These are phyloP conservation scores for Patella pellucida DNA, from an alignment of 2,888 invertebrate species.

Conservation along the genomic window DNA sequence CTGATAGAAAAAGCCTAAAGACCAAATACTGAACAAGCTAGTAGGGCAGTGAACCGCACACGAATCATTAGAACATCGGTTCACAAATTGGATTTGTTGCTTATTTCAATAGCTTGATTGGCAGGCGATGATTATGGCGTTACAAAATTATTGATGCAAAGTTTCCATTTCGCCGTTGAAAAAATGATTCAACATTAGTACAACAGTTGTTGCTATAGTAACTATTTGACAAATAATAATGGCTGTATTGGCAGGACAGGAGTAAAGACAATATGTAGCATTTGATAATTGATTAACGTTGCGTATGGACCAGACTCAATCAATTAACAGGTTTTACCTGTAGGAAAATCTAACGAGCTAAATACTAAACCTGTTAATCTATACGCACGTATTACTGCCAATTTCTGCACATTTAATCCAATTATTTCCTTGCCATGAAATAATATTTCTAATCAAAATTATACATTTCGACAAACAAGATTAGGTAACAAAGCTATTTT, in stretches of 20 bases:
- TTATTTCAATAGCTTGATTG: conserved; percentile 2
- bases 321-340: too few relatives aligned
- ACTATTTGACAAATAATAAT: conserved; percentile 9
- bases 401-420: too few relatives aligned
- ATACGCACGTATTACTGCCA: too few relatives aligned
- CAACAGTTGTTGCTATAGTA: conserved; percentile 1
- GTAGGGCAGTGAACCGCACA: neutral
- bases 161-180: neutral
- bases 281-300: conserved; percentile 1
- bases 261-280: neutral
- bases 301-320: too few relatives aligned
- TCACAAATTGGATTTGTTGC: conserved; percentile 9
- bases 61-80: neutral
- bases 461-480: too few relatives aligned
- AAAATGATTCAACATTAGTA: neutral
- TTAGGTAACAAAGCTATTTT: too few relatives aligned
- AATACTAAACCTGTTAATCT: too few relatives aligned
- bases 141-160: neutral
- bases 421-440: too few relatives aligned
- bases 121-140: neutral
- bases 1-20: too few relatives aligned
- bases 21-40: too few relatives aligned
- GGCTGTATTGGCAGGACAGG: neutral
- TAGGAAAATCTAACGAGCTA: too few relatives aligned
- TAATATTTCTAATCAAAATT: too few relatives aligned